Conservation (phyloP, 2,797 vertebrate genomes). For the Australoheros facetus region DNA sequence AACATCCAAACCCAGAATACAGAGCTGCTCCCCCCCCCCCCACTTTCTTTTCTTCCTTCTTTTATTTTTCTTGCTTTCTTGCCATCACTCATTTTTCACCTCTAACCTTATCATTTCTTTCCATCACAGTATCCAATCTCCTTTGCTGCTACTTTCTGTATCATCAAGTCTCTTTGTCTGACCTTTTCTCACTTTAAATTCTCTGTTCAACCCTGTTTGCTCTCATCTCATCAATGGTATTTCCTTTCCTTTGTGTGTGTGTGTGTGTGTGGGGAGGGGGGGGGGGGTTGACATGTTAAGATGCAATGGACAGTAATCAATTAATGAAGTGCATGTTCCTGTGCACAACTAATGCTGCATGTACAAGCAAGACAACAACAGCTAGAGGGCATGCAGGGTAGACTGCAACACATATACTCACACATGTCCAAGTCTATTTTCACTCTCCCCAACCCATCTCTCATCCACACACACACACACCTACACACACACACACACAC, state of each 20-base stretch:
- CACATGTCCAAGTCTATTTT: slow-evolving; percentile 39
- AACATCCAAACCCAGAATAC: slow-evolving; percentile 6
- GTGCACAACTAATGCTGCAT: background rate
- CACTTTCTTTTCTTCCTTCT: background rate
- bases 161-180: background rate
- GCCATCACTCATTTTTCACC: slow-evolving; percentile 13
- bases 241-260: slow-evolving; percentile 12
- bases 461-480: slow-evolving; percentile 14
- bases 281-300: background rate
- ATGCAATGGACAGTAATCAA: slow-evolving; percentile 1
- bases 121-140: background rate
- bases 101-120: background rate
- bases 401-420: slow-evolving; percentile 24
- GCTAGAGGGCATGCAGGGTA: slow-evolving; percentile 45
- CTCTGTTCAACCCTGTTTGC: slow-evolving; percentile 1
- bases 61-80: background rate
- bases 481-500: background rate
- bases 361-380: slow-evolving; percentile 38
- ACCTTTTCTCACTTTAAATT: background rate
- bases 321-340: background rate
- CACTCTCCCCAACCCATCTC: slow-evolving; percentile 12
- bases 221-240: slow-evolving; percentile 24
- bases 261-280: background rate
- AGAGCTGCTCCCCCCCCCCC: background rate
- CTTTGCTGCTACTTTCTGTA: background rate